phyloP scores from a whole-genome alignment of 2,797 vertebrate genomes.

The Salarias fasciatus region DNA sequence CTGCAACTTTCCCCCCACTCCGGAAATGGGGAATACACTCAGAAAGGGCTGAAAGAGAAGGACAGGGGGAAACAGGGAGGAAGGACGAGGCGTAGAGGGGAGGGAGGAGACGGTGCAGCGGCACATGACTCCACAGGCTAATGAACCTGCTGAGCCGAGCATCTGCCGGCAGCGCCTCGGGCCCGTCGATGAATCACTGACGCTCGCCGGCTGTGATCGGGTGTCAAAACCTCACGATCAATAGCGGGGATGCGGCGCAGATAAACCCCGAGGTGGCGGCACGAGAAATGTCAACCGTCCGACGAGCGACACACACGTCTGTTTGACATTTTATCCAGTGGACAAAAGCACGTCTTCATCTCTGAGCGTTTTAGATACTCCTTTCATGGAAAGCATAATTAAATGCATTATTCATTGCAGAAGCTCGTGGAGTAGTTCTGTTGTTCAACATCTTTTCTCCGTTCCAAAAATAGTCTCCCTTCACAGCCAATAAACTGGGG shows the following conservation, averaged over 20 bases:
- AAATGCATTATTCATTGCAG: constrained; percentile 44
- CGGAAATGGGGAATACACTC: constrained; percentile 24
- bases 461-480: constrained; percentile 60
- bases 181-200: constrained; percentile 22
- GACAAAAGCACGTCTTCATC: constrained; percentile 23
- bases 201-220: constrained; percentile 3
- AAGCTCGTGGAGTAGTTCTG: constrained; percentile 38
- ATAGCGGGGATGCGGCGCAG: neutral
- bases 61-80: constrained; percentile 14
- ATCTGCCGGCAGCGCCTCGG: too few relatives aligned
- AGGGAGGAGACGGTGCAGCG: constrained; percentile 8
- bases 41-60: constrained; percentile 13
- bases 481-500: constrained; percentile 43
- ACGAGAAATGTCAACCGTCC: constrained; percentile 5
- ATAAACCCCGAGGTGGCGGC: constrained; percentile 3
- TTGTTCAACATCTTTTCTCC: constrained; percentile 41
- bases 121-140: too few relatives aligned
- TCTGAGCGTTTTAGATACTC: constrained; percentile 19
- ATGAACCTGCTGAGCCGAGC: too few relatives aligned
- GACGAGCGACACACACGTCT: neutral
- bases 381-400: constrained; percentile 31
- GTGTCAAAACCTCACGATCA: constrained; percentile 16
- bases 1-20: constrained; percentile 47
- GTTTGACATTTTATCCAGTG: constrained; percentile 15
- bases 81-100: neutral